A percentile compares a stretch with the other conserved stretches of the same genome.
phyloP scores from a whole-genome alignment of 2,797 vertebrate genomes.

The Selene dorsalis region DNA sequence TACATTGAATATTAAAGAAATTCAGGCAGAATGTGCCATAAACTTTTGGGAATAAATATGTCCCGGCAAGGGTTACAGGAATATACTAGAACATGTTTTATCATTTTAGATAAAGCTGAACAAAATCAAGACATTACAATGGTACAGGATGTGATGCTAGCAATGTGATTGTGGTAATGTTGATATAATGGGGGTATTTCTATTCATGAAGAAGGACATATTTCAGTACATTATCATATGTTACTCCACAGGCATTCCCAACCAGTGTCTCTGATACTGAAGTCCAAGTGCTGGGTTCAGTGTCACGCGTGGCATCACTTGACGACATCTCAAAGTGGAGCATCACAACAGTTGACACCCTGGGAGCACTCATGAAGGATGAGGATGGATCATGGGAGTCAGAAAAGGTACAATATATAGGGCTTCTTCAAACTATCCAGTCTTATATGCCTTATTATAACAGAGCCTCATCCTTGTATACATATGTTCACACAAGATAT shows the following conservation, averaged over 20 bases:
- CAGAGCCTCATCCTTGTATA: neutral
- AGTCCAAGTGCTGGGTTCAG: constrained; percentile 59
- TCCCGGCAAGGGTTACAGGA: neutral
- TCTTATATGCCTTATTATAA: neutral
- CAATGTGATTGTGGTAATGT: neutral
- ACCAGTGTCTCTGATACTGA: constrained; percentile 61
- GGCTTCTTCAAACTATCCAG: neutral
- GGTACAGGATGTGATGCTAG: neutral
- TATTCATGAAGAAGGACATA: neutral
- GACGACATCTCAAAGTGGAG: constrained; percentile 76
- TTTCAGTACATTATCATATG: neutral
- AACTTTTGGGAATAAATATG: neutral
- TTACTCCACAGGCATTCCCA: constrained; percentile 62
- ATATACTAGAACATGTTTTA: neutral
- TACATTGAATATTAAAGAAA: neutral
- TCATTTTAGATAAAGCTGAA: neutral
- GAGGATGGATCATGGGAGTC: constrained; percentile 66
- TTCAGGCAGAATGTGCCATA: neutral
- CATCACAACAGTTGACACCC: constrained; percentile 68
- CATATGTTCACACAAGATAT: neutral
- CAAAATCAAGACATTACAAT: neutral
- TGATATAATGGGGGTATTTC: neutral
- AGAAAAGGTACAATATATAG: constrained; percentile 53
- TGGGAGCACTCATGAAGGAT: constrained; percentile 66
- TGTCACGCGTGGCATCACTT: constrained; percentile 69